Evolutionary conservation across 2,113 vertebrate genomes (phyloP), one percentile per base, ranked within the genome.

Genomic region (Pelecanoides urinatrix): DNA sequence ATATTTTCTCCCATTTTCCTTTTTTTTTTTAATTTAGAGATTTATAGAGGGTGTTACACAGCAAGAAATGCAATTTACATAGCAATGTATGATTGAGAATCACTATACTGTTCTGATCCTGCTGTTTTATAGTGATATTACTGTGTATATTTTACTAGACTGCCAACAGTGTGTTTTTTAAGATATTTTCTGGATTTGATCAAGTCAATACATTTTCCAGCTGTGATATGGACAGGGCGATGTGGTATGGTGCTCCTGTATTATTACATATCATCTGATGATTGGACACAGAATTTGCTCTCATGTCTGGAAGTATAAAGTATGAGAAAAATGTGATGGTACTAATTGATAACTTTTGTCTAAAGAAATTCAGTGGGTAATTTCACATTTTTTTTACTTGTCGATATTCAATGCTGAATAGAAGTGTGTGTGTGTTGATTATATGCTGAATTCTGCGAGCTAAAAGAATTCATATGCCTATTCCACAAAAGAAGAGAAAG

Each of bases 11-110:
- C 16, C 2, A 45, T 56, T 92, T 95, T 74, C 12, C 27, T n/a
- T 30, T 36, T 42, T 52, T 87, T 79, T 62, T 84, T 63, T 61
- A 94, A 76, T 71, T 61, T 53, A 67, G 56, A 83, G 88, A 92
- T 92, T 91, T 95, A 86, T 75, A 78, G n/a, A 86, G 32, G 8
- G 8, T 62, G 50, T 92, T 94, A 78, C 32, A 89, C 87, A 94
- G 91, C 47, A 93, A 96, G 77, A 81, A 92, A 44, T 68, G 11
- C 19, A 90, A 96, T 97, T 97, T 97, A 52, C 70, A 91, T 92
- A 59, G 26, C 44, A 94, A 53, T 77, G 9, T 86, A 71, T 94
- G 86, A 81, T 62, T 83, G 86, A 95, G 56, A 86, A 88, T 93
- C 74, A 45, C 19, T 52, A 23, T 49, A n/a, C 17, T 66, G 21